phyloP scores from a whole-genome alignment of 1,140 invertebrate species.

The Druon quercuslanigerum region DNA sequence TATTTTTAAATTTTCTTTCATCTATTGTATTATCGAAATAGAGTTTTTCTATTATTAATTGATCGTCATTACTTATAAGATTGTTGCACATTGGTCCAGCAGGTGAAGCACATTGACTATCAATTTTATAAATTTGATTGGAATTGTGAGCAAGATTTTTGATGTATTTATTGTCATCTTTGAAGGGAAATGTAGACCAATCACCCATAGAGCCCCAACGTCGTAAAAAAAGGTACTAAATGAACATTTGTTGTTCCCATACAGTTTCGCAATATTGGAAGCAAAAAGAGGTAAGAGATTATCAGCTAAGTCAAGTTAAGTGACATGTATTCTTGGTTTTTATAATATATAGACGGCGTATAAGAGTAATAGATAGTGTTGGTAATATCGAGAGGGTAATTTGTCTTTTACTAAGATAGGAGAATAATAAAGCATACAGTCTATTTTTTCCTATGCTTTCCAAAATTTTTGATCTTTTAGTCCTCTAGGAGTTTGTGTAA shows the following conservation, averaged over 20 bases:
- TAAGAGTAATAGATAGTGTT: slow-evolving; percentile 37
- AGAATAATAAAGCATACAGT: slow-evolving; percentile 39
- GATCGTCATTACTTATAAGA: neutral
- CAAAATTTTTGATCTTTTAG: too few relatives aligned
- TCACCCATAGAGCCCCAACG: slow-evolving; percentile 21
- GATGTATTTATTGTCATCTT: slow-evolving; percentile 36
- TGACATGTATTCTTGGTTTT: slow-evolving; percentile 33
- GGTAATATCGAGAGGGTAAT: slow-evolving; percentile 34
- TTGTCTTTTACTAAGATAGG: slow-evolving; percentile 31
- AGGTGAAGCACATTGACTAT: neutral
- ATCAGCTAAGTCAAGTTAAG: slow-evolving; percentile 35
- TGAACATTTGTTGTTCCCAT: slow-evolving; percentile 32
- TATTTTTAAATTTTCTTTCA: too few relatives aligned
- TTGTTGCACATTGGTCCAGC: neutral
- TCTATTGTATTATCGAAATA: too few relatives aligned
- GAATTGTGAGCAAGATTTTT: slow-evolving; percentile 33
- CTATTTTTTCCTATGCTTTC: too few relatives aligned
- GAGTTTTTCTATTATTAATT: too few relatives aligned
- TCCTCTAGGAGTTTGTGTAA: too few relatives aligned
- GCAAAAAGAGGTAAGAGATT: slow-evolving; percentile 32
- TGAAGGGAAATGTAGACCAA: slow-evolving; percentile 41
- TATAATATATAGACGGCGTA: slow-evolving; percentile 35
- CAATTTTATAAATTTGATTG: slow-evolving; percentile 38
- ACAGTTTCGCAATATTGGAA: slow-evolving; percentile 32
- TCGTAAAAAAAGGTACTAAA: neutral